phyloP scores from a whole-genome alignment of 2,113 vertebrate genomes.

The Nesogale talazaci region DNA sequence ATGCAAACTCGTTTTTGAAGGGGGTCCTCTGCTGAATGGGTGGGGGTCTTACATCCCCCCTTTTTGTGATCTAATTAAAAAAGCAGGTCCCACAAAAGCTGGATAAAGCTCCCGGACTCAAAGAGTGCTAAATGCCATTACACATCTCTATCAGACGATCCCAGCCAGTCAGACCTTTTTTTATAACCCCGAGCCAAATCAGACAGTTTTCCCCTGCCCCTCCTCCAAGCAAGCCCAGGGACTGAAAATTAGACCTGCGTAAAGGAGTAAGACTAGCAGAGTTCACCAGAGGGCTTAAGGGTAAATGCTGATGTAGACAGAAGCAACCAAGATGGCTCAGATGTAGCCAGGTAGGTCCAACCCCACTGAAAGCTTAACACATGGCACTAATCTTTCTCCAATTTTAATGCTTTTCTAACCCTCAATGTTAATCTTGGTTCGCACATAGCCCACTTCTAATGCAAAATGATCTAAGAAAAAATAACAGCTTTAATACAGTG shows the following conservation, averaged over 20 bases:
- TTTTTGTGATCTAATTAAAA: slow-evolving; percentile 56
- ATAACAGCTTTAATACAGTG: slow-evolving; percentile 56
- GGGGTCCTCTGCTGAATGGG: neutral
- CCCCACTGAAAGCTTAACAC: neutral
- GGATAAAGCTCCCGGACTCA: neutral
- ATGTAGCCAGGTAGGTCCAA: slow-evolving; percentile 18
- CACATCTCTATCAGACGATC: neutral
- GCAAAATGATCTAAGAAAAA: slow-evolving; percentile 60
- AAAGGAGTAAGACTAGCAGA: neutral
- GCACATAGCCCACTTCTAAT: slow-evolving; percentile 24
- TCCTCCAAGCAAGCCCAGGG: slow-evolving; percentile 11
- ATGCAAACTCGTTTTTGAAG: slow-evolving; percentile 40
- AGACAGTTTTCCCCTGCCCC: neutral
- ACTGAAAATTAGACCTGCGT: neutral
- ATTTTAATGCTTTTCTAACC: slow-evolving; percentile 27
- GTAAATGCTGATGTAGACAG: neutral
- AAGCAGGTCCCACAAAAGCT: slow-evolving; percentile 32
- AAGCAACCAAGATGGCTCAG: slow-evolving; percentile 16
- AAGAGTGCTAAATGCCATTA: neutral
- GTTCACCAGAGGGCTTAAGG: neutral
- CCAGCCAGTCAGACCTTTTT: slow-evolving; percentile 2
- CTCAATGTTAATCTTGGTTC: slow-evolving; percentile 27
- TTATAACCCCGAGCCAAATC: neutral
- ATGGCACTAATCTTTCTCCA: neutral
- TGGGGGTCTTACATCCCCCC: neutral